phyloP scores from a whole-genome alignment of 2,113 vertebrate species.

The Tauraco erythrolophus region DNA sequence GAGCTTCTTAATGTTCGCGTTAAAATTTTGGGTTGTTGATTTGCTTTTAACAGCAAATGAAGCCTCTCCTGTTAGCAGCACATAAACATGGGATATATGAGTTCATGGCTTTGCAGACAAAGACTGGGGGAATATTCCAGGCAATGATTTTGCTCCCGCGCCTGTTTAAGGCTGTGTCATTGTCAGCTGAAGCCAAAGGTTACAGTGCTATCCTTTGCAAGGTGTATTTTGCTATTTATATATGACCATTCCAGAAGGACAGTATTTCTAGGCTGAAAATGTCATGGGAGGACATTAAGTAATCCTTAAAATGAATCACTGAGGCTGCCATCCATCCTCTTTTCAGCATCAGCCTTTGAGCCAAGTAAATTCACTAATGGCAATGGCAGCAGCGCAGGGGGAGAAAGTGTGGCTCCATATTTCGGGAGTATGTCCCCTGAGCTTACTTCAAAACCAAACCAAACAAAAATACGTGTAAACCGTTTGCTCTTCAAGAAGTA shows the following conservation, averaged over 20 bases:
- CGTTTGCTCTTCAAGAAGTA: constrained; percentile 54
- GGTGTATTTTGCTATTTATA: constrained; percentile 18
- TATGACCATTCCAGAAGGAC: constrained; percentile 20
- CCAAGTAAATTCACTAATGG: background rate
- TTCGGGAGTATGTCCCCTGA: constrained; percentile 1
- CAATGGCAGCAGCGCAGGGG: background rate
- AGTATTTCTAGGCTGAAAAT: constrained; percentile 46
- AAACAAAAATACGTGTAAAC: constrained; percentile 61
- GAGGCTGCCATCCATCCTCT: background rate
- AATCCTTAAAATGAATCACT: constrained; percentile 30
- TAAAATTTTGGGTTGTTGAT: constrained; percentile 47
- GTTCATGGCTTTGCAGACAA: constrained; percentile 6
- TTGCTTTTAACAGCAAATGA: constrained; percentile 43
- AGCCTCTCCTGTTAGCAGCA: background rate
- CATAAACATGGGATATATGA: constrained; percentile 4
- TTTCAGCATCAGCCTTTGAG: constrained; percentile 14
- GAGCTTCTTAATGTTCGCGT: background rate
- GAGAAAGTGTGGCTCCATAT: background rate
- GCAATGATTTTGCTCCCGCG: background rate
- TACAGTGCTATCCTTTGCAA: background rate
- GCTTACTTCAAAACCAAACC: constrained; percentile 57
- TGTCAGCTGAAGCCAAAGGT: background rate
- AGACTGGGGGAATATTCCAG: background rate
- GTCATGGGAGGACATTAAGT: constrained; percentile 1
- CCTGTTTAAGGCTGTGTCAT: background rate